Base-by-base conservation (phyloP, 2,888 invertebrate genomes). In the Sarcophaga caerulescens region DNA sequence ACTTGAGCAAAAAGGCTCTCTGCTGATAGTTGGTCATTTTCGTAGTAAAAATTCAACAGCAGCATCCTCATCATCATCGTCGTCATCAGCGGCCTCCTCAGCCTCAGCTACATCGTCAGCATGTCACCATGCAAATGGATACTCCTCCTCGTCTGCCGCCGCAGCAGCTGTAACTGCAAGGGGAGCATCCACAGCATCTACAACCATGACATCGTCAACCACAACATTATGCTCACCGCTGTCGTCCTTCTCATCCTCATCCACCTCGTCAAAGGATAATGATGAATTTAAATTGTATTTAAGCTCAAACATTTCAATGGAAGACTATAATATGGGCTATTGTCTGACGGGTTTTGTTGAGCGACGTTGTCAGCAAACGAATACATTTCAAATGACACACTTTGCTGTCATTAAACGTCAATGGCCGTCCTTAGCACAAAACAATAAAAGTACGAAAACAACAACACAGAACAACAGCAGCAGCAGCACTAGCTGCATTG, bases 251-350 rank as follows among this genome's bases (percentile, higher is more conserved):
- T 12, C 74, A 1, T 60, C 21, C n/a, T 60, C 21, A 17, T 17
- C 60, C 10, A 2, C 57, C 0, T 57, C 57, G 57, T 70, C 85
- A 60, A 84, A 84, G 71, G 88, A 88, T 81, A 87, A 81, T 88
- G 92, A 91, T 87, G 96, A 97, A 93, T 97, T 97, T 92, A 96
- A 96, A 95, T 94, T 97, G 92, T 96, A 96, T 93, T 95, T 97
- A 91, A 97, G 97, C 85, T 97, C 97, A 85, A 96, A 97, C 93
- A 97, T 97, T 90, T 96, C 96, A 69, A 95, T 96, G 90, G 96
- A 97, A 74, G 97, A 97, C 94, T 97, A 97, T 94, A 97, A 97
- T 93, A 96, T 97, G 96, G 97, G 97, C 73, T 97, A 97, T 94
- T 96, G 96, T 91, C 96, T 97, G 95, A 97, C 97, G 1, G 97